Evolutionary conservation across 2,113 vertebrate species (phyloP).

Genomic region (Neolamprologus brichardi): DNA sequence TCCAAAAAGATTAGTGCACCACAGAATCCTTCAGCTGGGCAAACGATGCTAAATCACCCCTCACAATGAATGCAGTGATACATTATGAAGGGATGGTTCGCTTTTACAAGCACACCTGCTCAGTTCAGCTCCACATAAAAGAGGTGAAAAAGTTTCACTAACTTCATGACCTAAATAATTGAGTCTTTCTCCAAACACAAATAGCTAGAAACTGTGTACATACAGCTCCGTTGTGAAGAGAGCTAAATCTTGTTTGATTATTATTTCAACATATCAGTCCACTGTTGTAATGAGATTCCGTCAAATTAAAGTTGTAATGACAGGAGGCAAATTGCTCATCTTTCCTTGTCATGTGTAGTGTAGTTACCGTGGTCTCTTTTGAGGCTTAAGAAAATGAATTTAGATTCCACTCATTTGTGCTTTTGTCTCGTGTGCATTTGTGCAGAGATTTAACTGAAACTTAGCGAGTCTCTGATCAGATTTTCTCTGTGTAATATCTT

Average conservation of each 20-base stretch:
- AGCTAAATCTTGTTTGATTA: not conserved
- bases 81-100: not conserved
- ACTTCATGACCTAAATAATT: slow-evolving; percentile 19
- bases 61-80: not conserved
- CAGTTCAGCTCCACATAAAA: not conserved
- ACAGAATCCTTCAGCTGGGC: not conserved
- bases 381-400: not conserved
- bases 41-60: not conserved
- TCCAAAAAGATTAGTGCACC: not conserved
- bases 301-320: not conserved
- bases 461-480: not conserved
- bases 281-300: slow-evolving; percentile 1
- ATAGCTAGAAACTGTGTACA: not conserved
- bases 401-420: slow-evolving; percentile 17
- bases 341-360: not conserved
- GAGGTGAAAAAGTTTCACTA: not conserved
- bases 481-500: not conserved
- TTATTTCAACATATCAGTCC: not conserved
- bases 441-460: not conserved
- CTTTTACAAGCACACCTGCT: not conserved
- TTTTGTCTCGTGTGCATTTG: not conserved
- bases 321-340: not conserved
- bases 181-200: not conserved
- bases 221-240: not conserved
- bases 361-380: not conserved